Evolutionary conservation across 2,888 invertebrate species (phyloP).

Genomic region (Frankliniella intonsa): DNA sequence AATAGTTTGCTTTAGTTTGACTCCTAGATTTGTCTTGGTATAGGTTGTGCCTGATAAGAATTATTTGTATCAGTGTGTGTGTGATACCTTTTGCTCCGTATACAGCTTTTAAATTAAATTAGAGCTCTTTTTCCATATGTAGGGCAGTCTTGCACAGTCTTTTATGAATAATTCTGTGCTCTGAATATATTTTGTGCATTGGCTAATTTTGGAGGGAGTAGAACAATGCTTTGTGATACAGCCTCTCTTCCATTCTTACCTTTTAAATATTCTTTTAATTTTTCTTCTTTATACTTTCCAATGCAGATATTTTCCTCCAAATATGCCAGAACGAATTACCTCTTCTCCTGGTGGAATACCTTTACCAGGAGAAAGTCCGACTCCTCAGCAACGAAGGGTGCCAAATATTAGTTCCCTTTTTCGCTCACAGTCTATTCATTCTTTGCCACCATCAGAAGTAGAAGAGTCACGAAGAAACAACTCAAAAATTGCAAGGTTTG

Average conservation of each 20-base stretch:
- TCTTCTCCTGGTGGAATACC: background rate
- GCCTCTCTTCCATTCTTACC: background rate
- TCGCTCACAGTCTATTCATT: slow-evolving; percentile 6
- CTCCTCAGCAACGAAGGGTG: slow-evolving; percentile 2
- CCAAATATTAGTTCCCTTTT: slow-evolving; percentile 10
- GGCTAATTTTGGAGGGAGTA: background rate
- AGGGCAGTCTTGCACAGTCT: background rate
- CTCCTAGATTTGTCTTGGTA: too few species aligned
- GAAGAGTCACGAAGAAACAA: slow-evolving; percentile 7
- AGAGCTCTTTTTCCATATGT: background rate
- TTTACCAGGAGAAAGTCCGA: background rate
- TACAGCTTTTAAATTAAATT: background rate
- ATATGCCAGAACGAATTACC: background rate
- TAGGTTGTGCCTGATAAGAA: too few species aligned
- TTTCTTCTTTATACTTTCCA: slow-evolving; percentile 12
- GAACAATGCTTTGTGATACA: background rate
- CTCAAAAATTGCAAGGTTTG: slow-evolving; percentile 19
- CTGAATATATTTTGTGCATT: background rate
- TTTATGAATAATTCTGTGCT: background rate
- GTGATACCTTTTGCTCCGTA: background rate
- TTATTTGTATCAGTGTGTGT: background rate
- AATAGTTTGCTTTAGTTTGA: too few species aligned
- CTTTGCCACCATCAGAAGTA: background rate
- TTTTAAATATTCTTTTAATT: background rate
- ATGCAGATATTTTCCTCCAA: slow-evolving; percentile 1